A percentile compares a stretch with the other conserved stretches of the same genome.
Conservation (phyloP, 2,888 invertebrate genomes). For the Tipula unca region DNA sequence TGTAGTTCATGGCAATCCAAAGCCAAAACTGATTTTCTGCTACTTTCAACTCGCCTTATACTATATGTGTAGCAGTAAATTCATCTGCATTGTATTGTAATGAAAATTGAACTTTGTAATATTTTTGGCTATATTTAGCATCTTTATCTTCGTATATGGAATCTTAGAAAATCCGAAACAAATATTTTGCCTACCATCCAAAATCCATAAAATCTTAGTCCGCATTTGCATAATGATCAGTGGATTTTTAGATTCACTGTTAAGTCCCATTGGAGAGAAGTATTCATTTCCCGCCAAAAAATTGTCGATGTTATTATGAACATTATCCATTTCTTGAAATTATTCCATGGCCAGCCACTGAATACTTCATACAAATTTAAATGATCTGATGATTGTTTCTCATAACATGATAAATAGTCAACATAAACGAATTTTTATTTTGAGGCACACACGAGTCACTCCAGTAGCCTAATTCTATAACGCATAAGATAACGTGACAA, state of each 20-base stretch:
- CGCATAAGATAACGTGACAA: not conserved
- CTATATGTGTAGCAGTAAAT: too few species aligned
- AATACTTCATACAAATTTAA: not conserved
- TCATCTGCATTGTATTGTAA: too few species aligned
- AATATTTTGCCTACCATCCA: not conserved
- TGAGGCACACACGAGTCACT: not conserved
- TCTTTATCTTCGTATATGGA: not conserved
- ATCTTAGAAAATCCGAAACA: not conserved
- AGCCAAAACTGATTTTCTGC: too few species aligned
- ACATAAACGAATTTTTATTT: not conserved
- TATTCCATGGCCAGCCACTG: not conserved
- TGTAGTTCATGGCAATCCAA: too few species aligned
- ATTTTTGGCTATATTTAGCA: not conserved
- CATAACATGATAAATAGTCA: not conserved
- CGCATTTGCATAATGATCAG: not conserved
- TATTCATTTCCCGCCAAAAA: not conserved
- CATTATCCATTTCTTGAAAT: not conserved
- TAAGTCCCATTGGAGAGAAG: not conserved
- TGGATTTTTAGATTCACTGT: too few species aligned
- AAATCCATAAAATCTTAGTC: not conserved
- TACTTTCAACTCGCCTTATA: too few species aligned
- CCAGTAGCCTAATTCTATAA: not conserved
- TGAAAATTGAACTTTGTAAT: not conserved
- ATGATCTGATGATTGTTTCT: not conserved
- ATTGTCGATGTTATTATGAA: not conserved